These are phyloP conservation scores for Leptoclinus maculatus DNA, from an alignment of 2,797 vertebrate genomes.

Conservation along the genomic window DNA sequence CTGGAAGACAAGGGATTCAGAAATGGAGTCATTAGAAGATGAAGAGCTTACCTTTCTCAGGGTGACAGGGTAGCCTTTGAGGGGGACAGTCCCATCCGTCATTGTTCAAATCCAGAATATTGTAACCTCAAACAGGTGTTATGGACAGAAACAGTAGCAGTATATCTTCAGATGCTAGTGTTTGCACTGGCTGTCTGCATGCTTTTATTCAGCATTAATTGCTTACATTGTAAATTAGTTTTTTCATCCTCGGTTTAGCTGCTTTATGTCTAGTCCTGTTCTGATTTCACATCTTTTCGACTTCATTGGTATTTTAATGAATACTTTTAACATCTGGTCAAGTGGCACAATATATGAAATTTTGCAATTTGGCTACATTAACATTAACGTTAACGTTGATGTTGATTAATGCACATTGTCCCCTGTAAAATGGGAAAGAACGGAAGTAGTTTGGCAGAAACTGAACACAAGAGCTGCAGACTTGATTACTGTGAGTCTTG, in stretches of 20 bases:
- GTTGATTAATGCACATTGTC: not conserved
- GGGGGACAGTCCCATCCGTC: constrained; percentile 62
- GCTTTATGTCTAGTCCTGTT: not conserved
- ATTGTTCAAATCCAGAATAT: constrained; percentile 58
- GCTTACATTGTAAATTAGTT: not conserved
- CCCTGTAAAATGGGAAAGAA: not conserved
- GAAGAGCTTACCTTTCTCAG: constrained; percentile 64
- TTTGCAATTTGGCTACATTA: not conserved
- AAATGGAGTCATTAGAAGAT: constrained; percentile 67
- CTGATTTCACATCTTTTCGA: not conserved
- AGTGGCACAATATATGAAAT: not conserved
- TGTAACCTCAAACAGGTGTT: constrained; percentile 53
- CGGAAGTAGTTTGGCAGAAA: not conserved
- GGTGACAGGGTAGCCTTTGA: constrained; percentile 70
- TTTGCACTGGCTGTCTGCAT: not conserved
- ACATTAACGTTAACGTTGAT: not conserved
- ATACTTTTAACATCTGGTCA: not conserved
- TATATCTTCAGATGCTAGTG: constrained; percentile 19
- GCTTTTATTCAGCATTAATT: not conserved
- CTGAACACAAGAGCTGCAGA: not conserved
- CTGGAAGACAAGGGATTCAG: constrained; percentile 50
- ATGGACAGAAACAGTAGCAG: constrained; percentile 5
- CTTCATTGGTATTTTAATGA: not conserved
- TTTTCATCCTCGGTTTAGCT: not conserved
- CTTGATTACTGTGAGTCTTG: not conserved